Evolutionary conservation across 2,113 vertebrate species (phyloP).

Genomic region (Fulica atra): DNA sequence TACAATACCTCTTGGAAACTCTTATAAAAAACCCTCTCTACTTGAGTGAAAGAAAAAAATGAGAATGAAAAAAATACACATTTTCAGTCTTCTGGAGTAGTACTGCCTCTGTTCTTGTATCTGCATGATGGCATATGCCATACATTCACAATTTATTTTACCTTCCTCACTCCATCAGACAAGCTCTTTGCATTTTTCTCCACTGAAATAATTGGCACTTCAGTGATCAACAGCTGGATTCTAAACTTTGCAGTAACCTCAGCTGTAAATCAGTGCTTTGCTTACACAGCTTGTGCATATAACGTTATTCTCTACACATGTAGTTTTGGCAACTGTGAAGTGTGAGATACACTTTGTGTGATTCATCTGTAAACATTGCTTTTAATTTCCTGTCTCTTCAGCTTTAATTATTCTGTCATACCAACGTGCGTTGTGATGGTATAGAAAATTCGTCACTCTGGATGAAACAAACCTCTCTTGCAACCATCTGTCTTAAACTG

Average conservation of each 20-base stretch:
- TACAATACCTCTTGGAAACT: background rate
- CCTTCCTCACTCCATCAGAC: background rate
- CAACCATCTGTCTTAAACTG: background rate
- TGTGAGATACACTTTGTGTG: background rate
- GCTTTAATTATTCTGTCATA: background rate
- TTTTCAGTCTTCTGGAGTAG: background rate
- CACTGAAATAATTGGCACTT: background rate
- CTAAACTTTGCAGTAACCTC: background rate
- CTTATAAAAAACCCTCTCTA: rapidly evolving
- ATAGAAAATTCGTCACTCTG: background rate
- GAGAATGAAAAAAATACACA: background rate
- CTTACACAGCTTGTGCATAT: background rate
- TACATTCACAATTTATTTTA: background rate
- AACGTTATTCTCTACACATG: background rate
- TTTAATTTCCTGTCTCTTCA: background rate
- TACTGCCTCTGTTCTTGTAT: background rate
- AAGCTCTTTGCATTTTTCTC: background rate
- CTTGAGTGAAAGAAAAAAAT: background rate
- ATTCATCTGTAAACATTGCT: background rate
- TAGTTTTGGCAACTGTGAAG: background rate
- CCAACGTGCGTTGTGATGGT: background rate
- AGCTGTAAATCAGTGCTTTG: background rate
- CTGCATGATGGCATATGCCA: background rate
- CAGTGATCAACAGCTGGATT: background rate
- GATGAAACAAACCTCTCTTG: background rate